Conservation (phyloP, 92 coral and sea anemone genomes). For the Zoanthus solanderi region DNA sequence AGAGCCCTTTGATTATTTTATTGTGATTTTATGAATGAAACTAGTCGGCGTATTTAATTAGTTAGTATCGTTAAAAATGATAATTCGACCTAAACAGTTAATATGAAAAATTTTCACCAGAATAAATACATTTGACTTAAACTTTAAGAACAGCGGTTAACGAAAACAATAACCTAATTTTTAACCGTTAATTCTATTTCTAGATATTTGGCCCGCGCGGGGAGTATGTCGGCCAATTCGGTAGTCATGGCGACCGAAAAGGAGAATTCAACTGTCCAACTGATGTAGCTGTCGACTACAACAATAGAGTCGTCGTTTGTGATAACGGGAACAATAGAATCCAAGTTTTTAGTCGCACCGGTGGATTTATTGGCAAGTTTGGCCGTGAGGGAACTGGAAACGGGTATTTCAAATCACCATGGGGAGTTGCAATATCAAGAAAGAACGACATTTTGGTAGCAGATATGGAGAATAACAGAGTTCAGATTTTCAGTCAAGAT, state of each 20-base stretch:
- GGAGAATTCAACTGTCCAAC: constrained; percentile 99
- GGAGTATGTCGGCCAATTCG: constrained; percentile 86
- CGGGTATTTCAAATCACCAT: constrained; percentile 97
- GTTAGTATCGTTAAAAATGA: too few relatives aligned
- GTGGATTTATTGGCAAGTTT: constrained; percentile 96
- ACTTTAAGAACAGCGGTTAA: too few relatives aligned
- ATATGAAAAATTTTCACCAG: too few relatives aligned
- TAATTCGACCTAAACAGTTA: too few relatives aligned
- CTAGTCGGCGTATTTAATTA: too few relatives aligned
- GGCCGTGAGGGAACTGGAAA: constrained; percentile 98
- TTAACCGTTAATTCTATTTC: not conserved
- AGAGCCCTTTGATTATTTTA: too few relatives aligned
- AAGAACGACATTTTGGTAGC: constrained; percentile 92
- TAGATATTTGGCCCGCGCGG: constrained; percentile 87
- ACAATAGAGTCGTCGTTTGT: constrained; percentile 90
- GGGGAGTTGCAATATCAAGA: constrained; percentile 94
- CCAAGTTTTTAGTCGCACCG: constrained; percentile 89
- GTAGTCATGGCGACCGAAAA: constrained; percentile 96
- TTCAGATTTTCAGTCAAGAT: constrained; percentile 88
- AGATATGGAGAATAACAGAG: constrained; percentile 96
- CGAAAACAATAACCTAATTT: too few relatives aligned
- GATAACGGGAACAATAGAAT: constrained; percentile 97
- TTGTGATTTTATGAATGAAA: too few relatives aligned
- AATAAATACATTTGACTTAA: too few relatives aligned
- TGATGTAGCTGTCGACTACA: constrained; percentile 89